Conservation (phyloP, 2,888 invertebrate genomes). For the Limulus polyphemus region DNA sequence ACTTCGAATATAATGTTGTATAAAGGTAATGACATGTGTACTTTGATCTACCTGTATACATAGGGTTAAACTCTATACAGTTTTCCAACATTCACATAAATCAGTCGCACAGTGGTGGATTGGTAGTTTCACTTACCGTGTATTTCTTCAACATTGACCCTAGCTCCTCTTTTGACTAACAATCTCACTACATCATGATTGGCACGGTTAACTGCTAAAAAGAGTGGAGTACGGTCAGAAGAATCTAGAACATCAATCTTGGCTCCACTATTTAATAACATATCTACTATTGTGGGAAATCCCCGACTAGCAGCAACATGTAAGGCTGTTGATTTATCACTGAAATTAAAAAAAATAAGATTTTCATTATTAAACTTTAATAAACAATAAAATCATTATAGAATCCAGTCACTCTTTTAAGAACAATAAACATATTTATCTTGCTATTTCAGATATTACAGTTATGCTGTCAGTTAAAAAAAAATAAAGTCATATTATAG, state of each 20-base stretch:
- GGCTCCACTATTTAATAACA: slow-evolving; percentile 46
- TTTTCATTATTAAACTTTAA: too few relatives aligned
- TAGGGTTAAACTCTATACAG: too few relatives aligned
- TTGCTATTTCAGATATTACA: not conserved
- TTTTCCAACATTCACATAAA: too few relatives aligned
- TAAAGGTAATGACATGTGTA: too few relatives aligned
- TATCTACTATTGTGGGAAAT: slow-evolving; percentile 43
- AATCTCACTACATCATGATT: slow-evolving; percentile 39
- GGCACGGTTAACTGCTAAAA: slow-evolving; percentile 38
- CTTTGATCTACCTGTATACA: too few relatives aligned
- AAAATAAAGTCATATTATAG: not conserved
- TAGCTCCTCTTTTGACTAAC: slow-evolving; percentile 33
- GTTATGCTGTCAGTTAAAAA: not conserved
- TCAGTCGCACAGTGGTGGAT: too few relatives aligned
- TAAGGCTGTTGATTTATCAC: slow-evolving; percentile 47
- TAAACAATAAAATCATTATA: too few relatives aligned
- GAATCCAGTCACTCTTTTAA: not conserved
- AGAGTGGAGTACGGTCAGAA: slow-evolving; percentile 44
- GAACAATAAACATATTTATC: not conserved
- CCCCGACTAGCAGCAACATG: slow-evolving; percentile 51
- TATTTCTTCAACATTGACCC: slow-evolving; percentile 47
- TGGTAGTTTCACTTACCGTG: slow-evolving; percentile 39
- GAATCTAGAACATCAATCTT: slow-evolving; percentile 49
- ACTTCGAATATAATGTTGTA: too few relatives aligned
- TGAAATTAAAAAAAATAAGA: slow-evolving; percentile 28